phyloP scores from a whole-genome alignment of 92 coral and sea anemone genomes.

The Hydrozoanthus gracilis region DNA sequence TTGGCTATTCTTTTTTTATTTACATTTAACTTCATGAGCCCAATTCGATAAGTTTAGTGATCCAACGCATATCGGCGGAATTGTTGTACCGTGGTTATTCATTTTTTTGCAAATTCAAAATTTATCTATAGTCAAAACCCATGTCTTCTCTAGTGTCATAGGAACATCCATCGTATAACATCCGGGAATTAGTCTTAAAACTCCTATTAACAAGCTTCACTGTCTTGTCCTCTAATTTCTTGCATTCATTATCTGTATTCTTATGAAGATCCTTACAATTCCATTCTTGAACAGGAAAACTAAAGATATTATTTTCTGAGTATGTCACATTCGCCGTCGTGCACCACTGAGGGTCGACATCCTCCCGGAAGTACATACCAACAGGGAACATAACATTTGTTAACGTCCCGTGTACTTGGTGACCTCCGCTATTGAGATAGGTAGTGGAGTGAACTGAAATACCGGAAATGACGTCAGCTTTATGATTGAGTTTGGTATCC shows the following conservation, averaged over 20 bases:
- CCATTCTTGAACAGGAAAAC: conserved; percentile 23
- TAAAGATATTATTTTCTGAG: neutral
- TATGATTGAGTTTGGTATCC: conserved; percentile 19
- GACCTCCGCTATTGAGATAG: conserved; percentile 24
- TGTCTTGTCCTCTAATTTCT: conserved; percentile 27
- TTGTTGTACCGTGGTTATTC: no score
- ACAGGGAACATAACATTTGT: conserved; percentile 1
- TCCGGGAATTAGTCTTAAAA: neutral
- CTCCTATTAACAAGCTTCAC: neutral
- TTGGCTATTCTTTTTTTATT: no score
- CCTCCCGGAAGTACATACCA: conserved; percentile 21
- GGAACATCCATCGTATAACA: conserved; percentile 13
- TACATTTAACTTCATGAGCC: no score
- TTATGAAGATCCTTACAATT: neutral
- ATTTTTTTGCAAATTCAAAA: no score
- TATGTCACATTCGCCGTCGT: conserved; percentile 18
- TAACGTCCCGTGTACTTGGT: neutral
- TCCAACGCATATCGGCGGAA: no score
- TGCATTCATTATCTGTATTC: neutral
- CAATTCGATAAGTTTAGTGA: no score
- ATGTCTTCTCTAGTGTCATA: neutral
- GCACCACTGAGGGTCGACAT: conserved; percentile 30
- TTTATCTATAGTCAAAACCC: neutral
- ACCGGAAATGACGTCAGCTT: conserved; percentile 16
- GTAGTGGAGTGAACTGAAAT: conserved; percentile 24